phyloP scores from a whole-genome alignment of 2,888 invertebrate genomes.

The Emmelina monodactyla region DNA sequence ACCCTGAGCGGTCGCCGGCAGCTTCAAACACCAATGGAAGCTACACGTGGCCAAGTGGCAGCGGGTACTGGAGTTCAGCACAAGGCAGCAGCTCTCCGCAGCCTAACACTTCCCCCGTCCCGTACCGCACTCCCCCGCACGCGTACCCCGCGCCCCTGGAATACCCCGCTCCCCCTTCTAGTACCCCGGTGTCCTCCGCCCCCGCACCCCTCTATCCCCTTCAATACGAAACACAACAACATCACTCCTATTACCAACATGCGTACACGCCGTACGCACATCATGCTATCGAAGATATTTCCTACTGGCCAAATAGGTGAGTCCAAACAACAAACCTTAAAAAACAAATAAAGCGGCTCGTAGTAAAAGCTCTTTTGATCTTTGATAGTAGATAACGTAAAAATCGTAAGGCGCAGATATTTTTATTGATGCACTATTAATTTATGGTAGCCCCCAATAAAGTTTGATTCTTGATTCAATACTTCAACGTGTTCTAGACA shows the following conservation, averaged over 20 bases:
- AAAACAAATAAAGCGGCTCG: no score
- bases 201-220: conserved; percentile 45
- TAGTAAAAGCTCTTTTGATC: no score
- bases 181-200: conserved; percentile 17
- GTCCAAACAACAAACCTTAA: no score
- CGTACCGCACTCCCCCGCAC: conserved; percentile 54
- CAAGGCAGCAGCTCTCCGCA: conserved; percentile 50
- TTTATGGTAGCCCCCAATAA: no score
- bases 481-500: no score
- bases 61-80: conserved; percentile 45
- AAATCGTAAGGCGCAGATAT: no score
- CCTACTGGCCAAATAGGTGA: conserved; percentile 58
- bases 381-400: no score
- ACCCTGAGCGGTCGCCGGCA: conserved; percentile 37
- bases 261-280: conserved; percentile 57
- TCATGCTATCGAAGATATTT: conserved; percentile 56
- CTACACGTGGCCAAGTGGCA: conserved; percentile 51
- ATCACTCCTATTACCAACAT: conserved; percentile 55
- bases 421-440: no score
- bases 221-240: conserved; percentile 53
- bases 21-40: conserved; percentile 38
- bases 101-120: conserved; percentile 43
- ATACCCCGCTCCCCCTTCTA: conserved; percentile 41
- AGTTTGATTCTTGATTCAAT: no score
- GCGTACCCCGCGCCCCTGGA: conserved; percentile 52